These are phyloP conservation scores for Plemyria rubiginata DNA, from an alignment of 2,888 invertebrate genomes.

Conservation along the genomic window DNA sequence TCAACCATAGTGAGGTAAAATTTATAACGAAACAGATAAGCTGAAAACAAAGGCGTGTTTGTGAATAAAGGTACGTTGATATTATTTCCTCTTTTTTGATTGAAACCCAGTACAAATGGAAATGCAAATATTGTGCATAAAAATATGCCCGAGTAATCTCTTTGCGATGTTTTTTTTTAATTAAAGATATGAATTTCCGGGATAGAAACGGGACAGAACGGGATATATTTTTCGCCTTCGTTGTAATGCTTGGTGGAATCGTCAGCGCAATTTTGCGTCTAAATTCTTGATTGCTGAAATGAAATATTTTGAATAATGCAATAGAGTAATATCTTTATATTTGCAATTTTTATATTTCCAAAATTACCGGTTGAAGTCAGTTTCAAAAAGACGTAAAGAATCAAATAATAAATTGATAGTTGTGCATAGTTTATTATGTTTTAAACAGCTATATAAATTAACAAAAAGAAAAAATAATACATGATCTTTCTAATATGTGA, in stretches of 20 bases:
- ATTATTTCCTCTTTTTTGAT: slow-evolving; percentile 24
- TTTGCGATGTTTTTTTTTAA: slow-evolving; percentile 32
- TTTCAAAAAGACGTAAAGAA: neutral
- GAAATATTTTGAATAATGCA: slow-evolving; percentile 19
- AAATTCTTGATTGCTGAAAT: slow-evolving; percentile 11
- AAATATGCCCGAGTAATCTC: slow-evolving; percentile 30
- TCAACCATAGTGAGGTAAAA: no score
- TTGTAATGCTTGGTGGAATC: slow-evolving; percentile 24
- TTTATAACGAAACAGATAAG: no score
- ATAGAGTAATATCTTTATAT: neutral
- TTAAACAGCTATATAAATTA: no score
- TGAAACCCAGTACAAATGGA: slow-evolving; percentile 29
- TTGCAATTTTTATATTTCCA: neutral
- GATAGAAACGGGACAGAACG: neutral
- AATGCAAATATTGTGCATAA: slow-evolving; percentile 37
- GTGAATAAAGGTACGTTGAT: slow-evolving; percentile 8
- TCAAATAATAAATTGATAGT: no score
- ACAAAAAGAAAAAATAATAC: no score
- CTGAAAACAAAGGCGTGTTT: neutral
- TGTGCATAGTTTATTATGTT: no score
- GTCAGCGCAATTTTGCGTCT: slow-evolving; percentile 14
- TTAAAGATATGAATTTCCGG: slow-evolving; percentile 32
- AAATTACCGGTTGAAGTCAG: neutral
- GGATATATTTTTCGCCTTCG: slow-evolving; percentile 20
- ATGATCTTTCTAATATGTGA: no score